A percentile compares a stretch with the other conserved stretches of the same genome.
Conservation (phyloP, 2,888 invertebrate species). For the Rhagonycha fulva region DNA sequence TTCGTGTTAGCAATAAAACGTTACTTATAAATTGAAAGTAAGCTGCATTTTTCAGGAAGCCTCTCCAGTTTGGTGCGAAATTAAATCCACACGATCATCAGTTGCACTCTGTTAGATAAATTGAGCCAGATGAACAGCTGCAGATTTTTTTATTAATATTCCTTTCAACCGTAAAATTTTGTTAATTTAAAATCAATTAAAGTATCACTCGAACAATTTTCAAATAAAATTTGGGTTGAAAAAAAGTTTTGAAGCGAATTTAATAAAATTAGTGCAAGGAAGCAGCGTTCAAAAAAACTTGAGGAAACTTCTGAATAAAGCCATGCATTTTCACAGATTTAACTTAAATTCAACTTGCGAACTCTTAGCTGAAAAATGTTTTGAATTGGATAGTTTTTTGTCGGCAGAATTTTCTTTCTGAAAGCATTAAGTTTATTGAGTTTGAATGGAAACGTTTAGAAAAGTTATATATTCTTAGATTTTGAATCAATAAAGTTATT, state of each 20-base stretch:
- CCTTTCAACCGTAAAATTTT: background rate
- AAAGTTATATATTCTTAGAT: background rate
- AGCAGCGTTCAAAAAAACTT: background rate
- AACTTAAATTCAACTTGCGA: conserved; percentile 13
- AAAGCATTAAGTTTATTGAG: background rate
- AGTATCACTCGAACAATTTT: background rate
- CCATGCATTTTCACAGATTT: conserved; percentile 19
- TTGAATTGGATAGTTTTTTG: background rate
- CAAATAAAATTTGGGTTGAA: background rate
- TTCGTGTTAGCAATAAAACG: background rate
- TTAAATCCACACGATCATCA: background rate
- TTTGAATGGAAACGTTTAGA: background rate
- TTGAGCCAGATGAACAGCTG: background rate
- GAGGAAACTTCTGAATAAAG: conserved; percentile 7
- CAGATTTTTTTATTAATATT: background rate
- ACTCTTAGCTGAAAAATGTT: conserved; percentile 17
- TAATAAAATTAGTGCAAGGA: background rate
- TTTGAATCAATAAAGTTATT: background rate
- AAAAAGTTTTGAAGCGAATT: background rate
- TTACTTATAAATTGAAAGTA: background rate
- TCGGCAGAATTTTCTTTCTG: background rate
- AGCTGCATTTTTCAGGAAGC: background rate
- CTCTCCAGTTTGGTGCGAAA: background rate
- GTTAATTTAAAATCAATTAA: background rate
- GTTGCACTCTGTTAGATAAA: background rate